A percentile compares a stretch with the other conserved stretches of the same genome.
These are phyloP conservation scores for Ictalurus furcatus DNA, from an alignment of 2,113 vertebrate genomes.

Conservation along the genomic window DNA sequence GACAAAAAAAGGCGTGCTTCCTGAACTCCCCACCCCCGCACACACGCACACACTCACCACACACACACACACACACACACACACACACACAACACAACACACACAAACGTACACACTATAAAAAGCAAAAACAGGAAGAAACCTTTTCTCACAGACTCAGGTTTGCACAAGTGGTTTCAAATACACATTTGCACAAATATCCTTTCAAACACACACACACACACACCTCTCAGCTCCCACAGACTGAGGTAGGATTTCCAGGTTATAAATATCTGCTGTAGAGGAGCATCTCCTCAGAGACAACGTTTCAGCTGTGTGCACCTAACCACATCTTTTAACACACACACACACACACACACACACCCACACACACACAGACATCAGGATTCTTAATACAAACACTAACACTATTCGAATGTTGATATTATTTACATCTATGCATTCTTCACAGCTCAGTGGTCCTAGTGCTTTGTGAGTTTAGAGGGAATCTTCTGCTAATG, in stretches of 20 bases:
- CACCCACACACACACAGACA: neutral
- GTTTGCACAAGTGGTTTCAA: constrained; percentile 38
- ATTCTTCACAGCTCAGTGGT: neutral
- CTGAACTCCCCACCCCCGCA: constrained; percentile 34
- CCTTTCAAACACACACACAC: neutral
- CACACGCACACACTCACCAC: neutral
- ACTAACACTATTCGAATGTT: neutral
- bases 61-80: neutral
- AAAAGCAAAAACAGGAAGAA: constrained; percentile 45
- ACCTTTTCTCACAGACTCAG: constrained; percentile 25
- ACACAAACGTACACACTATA: constrained; percentile 2
- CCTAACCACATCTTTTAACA: constrained; percentile 31
- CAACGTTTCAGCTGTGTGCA: constrained; percentile 33
- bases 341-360: constrained; percentile 28
- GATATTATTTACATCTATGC: neutral
- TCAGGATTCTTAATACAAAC: neutral
- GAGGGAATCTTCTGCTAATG: neutral
- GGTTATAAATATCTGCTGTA: constrained; percentile 56
- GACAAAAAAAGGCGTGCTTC: constrained; percentile 38
- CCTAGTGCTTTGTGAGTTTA: neutral
- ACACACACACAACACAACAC: neutral
- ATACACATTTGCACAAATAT: constrained; percentile 8
- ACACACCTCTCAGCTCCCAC: constrained; percentile 25
- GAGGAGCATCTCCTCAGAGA: constrained; percentile 38
- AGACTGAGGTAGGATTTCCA: constrained; percentile 55